Evolutionary conservation across 2,888 invertebrate genomes (phyloP).

Genomic region (Cepaea hortensis): DNA sequence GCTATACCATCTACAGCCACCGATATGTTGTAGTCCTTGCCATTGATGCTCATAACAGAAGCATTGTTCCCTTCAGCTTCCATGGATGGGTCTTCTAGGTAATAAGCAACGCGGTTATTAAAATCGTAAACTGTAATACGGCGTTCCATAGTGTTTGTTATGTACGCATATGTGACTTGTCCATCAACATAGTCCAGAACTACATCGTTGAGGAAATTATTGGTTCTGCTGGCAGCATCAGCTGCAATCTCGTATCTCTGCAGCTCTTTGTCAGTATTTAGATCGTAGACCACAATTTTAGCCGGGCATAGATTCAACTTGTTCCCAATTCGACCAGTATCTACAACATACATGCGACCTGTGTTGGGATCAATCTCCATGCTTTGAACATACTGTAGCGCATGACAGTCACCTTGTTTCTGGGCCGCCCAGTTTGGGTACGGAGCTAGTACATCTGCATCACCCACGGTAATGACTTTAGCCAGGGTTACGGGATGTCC

Average conservation of each 20-base stretch:
- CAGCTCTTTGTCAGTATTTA: constrained; percentile 54
- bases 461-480: constrained; percentile 50
- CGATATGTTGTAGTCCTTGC: constrained; percentile 46
- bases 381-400: constrained; percentile 65
- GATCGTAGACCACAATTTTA: constrained; percentile 64
- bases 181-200: constrained; percentile 64
- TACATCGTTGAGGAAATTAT: constrained; percentile 64
- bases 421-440: constrained; percentile 65
- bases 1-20: constrained; percentile 66
- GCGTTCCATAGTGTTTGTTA: constrained; percentile 59
- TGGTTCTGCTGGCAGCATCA: constrained; percentile 56
- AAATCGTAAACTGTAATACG: constrained; percentile 63
- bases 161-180: constrained; percentile 61
- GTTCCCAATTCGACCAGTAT: constrained; percentile 56
- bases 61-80: constrained; percentile 49
- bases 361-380: constrained; percentile 68
- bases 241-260: constrained; percentile 59
- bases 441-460: constrained; percentile 54
- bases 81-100: constrained; percentile 59
- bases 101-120: constrained; percentile 54
- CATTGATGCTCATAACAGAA: constrained; percentile 51
- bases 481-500: constrained; percentile 51
- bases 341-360: constrained; percentile 66
- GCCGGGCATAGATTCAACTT: constrained; percentile 59
- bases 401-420: constrained; percentile 62